Base-by-base conservation (phyloP, 2,113 vertebrate genomes). In the Sander vitreus region DNA sequence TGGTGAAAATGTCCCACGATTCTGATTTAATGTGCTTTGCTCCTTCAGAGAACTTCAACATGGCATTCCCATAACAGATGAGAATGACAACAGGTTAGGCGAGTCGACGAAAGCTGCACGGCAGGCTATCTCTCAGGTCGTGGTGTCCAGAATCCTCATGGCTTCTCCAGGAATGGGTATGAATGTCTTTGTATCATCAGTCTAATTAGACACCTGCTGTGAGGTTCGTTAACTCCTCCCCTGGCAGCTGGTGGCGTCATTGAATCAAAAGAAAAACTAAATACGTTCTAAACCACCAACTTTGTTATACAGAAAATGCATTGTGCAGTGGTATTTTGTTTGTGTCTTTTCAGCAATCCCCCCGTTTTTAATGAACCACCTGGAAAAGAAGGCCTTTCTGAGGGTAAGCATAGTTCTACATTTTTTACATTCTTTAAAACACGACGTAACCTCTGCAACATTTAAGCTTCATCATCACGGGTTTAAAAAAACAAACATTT, bases 151-250 rank as follows among this genome's bases (percentile, higher is more conserved):
- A 91, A 97, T 99, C 80, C 97, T 99, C 84, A 99, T 99, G 98
- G 97, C 98, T 25, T 96, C 97, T 71, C 98, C 98, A 10, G 98
- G 98, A 95, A 99, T 99, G 98, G 98, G 98, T 99, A 72, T 73
- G 95, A 92, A 58, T 9, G 13, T 4, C 11, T 65, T 65, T 21
- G 18, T 15, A 3, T 64, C 19, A 39, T 16, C 33, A 33, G 54
- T 43, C 27, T 51, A 55, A 11, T 69, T 21, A 58, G 16, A 70
- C 58, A 16, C 10, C 63, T 55, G 12, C 18, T 64, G 14, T 39
- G n/a, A 76, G 57, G n/a, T 65, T 39, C 30, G 8, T 50, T 33
- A 23, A 21, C 12, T 5, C 3, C 15, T 9, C 18, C 23, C 9
- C 25, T 51, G 27, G 11, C 21, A 55, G 23, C n/a, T 14, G 6